Percentiles rank a stretch among this genome's conserved stretches.
Evolutionary conservation across 2,888 invertebrate species (phyloP).

Genomic region (Proisotoma minuta): DNA sequence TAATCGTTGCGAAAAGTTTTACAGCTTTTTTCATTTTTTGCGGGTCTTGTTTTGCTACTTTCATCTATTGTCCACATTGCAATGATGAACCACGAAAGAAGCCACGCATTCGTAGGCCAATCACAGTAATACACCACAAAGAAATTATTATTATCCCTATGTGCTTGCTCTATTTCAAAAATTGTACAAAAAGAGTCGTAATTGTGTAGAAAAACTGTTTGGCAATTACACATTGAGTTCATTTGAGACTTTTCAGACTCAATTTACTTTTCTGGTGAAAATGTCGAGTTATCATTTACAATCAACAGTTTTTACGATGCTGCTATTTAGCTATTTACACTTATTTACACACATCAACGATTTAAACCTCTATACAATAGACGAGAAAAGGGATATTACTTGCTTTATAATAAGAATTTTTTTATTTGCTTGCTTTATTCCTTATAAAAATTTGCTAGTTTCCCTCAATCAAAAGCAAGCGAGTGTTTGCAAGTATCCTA

Average conservation of each 20-base stretch:
- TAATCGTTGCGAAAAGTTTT: background rate
- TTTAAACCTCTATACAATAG: background rate
- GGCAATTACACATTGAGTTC: slow-evolving; percentile 1
- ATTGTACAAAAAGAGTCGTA: too few relatives aligned
- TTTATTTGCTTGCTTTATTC: background rate
- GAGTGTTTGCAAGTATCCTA: too few relatives aligned
- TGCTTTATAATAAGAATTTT: too few relatives aligned
- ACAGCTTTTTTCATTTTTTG: too few relatives aligned
- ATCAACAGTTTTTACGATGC: slow-evolving; percentile 4
- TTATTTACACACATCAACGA: slow-evolving; percentile 1
- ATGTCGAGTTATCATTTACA: background rate
- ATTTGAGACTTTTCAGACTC: background rate
- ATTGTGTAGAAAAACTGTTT: background rate
- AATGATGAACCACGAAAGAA: background rate
- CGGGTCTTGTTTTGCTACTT: background rate
- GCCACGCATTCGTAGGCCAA: background rate
- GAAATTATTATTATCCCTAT: background rate
- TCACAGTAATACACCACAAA: background rate
- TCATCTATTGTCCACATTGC: background rate
- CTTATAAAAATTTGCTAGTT: background rate
- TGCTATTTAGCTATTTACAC: slow-evolving; percentile 1
- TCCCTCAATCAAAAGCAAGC: too few relatives aligned
- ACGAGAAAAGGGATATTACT: too few relatives aligned
- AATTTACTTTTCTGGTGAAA: too few relatives aligned
- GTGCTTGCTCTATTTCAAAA: background rate